Evolutionary conservation across 2,797 vertebrate genomes (phyloP).

Genomic region (Helostoma temminkii): DNA sequence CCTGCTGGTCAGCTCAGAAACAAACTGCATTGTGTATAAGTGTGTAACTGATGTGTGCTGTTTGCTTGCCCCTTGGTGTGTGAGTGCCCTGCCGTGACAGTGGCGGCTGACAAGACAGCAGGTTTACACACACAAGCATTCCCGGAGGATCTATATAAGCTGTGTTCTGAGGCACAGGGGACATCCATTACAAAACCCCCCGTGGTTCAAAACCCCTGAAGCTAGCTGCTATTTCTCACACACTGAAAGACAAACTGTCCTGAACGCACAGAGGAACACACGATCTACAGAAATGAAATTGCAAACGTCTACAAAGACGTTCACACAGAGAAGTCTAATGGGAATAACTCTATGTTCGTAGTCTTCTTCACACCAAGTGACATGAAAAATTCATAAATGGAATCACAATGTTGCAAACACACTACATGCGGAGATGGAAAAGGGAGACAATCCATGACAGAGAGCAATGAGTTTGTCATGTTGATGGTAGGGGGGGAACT

Average conservation of each 20-base stretch:
- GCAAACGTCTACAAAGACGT: slow-evolving; percentile 47
- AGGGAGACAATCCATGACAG: slow-evolving; percentile 52
- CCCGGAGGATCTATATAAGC: slow-evolving; percentile 71
- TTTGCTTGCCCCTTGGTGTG: slow-evolving; percentile 57
- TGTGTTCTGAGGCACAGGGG: slow-evolving; percentile 63
- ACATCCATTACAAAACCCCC: slow-evolving; percentile 76
- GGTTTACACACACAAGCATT: slow-evolving; percentile 43
- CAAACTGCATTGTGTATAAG: slow-evolving; percentile 33
- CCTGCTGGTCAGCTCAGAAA: slow-evolving; percentile 55
- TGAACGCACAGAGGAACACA: slow-evolving; percentile 25
- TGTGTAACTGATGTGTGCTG: slow-evolving; percentile 38
- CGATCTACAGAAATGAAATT: slow-evolving; percentile 51
- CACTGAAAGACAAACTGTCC: slow-evolving; percentile 73
- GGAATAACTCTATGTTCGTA: slow-evolving; percentile 49
- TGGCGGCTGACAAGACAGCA: slow-evolving; percentile 66
- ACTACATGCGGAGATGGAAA: not conserved
- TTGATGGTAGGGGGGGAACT: slow-evolving; percentile 1
- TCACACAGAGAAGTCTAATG: slow-evolving; percentile 60
- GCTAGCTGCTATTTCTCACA: slow-evolving; percentile 66
- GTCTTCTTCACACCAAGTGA: slow-evolving; percentile 38
- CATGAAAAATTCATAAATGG: slow-evolving; percentile 68
- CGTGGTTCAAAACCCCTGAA: slow-evolving; percentile 67
- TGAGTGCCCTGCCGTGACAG: slow-evolving; percentile 54
- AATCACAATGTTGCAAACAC: slow-evolving; percentile 39
- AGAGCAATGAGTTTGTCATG: slow-evolving; percentile 53